Base-by-base conservation (phyloP, 2,888 invertebrate genomes). In the Melanargia galathea region DNA sequence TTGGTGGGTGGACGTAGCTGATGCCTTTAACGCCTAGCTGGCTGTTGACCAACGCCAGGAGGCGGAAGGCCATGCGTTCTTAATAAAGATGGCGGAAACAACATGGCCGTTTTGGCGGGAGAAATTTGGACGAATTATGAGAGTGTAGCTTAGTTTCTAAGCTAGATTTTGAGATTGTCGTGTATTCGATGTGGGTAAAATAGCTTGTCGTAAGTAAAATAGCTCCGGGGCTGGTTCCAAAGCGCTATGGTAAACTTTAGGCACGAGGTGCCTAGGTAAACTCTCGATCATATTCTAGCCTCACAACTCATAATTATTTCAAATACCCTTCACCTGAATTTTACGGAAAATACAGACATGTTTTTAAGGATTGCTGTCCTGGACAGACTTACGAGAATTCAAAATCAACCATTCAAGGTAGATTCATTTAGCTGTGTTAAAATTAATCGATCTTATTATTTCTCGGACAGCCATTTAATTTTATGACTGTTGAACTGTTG, bases 1-100 rank as follows among this genome's bases (percentile, higher is more conserved):
- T 65, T 83, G 87, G 89, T 77, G 79, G 81, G 81, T 78, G 83
- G 81, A 64, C 81, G 82, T 83, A 82, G 87, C 86, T 85, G 87
- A 89, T 88, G 89, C 90, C 90, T 89, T 90, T 90, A 90, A 90
- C 90, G 90, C 90, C 88, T 87, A 84, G 89, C 88, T 90, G 90
- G 90, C 86, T 82, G 83, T 79, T 87, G 89, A 89, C 90, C 90
- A 90, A 87, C 86, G 87, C 85, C 80, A 83, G 88, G 86, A 86
- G 87, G 87, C 80, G 83, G 85, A 84, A 80, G 80, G 82, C 85
- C 84, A 88, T 88, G 89, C 89, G 90, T 88, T 87, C 89, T 88
- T 89, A 88, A 88, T 86, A 89, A 90, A 89, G 88, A 88, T 87
- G 86, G 87, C 83, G 84, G 83, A 77, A 80, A 80, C 79, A 79